Conservation (phyloP, 2,113 vertebrate genomes). For the Cromileptes altivelis region DNA sequence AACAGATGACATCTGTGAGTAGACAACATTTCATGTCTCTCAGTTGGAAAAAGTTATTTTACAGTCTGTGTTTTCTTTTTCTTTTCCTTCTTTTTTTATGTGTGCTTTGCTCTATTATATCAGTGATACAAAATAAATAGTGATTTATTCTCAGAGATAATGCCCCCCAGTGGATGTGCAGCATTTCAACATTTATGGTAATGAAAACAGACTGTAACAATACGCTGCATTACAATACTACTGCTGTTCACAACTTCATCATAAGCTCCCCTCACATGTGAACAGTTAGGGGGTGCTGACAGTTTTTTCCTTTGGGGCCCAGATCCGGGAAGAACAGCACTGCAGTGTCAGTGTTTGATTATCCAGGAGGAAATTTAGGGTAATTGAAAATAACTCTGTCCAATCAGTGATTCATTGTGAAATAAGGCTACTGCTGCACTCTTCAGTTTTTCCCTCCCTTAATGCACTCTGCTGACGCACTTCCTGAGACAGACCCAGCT, state of each 20-base stretch:
- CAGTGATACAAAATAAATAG: background rate
- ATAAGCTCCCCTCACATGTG: conserved; percentile 15
- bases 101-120: background rate
- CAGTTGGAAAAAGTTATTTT: too few relatives aligned
- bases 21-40: background rate
- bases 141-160: background rate
- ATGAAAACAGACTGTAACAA: background rate
- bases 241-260: conserved; percentile 7
- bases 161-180: background rate
- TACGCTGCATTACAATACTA: conserved; percentile 7
- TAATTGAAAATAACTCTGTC: conserved; percentile 47
- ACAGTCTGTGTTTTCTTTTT: too few relatives aligned
- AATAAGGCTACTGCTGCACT: conserved; percentile 28
- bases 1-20: too few relatives aligned
- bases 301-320: conserved; percentile 28
- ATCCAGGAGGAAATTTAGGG: conserved; percentile 49
- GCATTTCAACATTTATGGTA: background rate
- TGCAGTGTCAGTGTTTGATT: conserved; percentile 29
- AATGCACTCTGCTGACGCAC: conserved; percentile 46
- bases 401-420: conserved; percentile 60
- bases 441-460: conserved; percentile 48
- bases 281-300: conserved; percentile 10
- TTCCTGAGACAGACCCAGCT: conserved; percentile 18
- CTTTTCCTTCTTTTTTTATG: too few relatives aligned
- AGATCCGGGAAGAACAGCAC: conserved; percentile 30